These are phyloP conservation scores for Nomada fucata DNA, from an alignment of 2,888 invertebrate species.

Conservation along the genomic window DNA sequence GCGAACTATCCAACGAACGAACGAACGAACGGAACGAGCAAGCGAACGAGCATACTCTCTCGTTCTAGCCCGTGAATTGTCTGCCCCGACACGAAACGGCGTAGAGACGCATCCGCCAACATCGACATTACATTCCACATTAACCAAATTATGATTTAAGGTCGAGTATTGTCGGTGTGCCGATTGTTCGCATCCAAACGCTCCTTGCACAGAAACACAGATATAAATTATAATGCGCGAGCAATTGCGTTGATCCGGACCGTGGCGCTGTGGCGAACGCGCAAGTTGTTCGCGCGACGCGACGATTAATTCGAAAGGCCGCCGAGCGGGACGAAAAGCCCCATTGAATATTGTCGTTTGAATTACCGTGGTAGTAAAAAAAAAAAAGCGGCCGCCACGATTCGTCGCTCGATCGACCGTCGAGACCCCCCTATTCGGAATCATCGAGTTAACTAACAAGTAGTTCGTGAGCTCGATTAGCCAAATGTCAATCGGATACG, in stretches of 20 bases:
- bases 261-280: slow-evolving; percentile 70
- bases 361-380: neutral
- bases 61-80: slow-evolving; percentile 57
- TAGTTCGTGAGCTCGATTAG: slow-evolving; percentile 39
- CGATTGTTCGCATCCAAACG: slow-evolving; percentile 82
- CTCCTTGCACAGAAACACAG: slow-evolving; percentile 76
- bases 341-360: slow-evolving; percentile 5
- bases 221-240: slow-evolving; percentile 81
- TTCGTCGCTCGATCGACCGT: slow-evolving; percentile 37
- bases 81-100: slow-evolving; percentile 39
- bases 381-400: neutral
- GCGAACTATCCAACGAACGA: slow-evolving; percentile 69
- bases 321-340: neutral
- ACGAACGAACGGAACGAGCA: slow-evolving; percentile 15
- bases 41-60: slow-evolving; percentile 50
- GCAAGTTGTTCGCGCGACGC: slow-evolving; percentile 50
- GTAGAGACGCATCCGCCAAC: slow-evolving; percentile 77
- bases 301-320: neutral
- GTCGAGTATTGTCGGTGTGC: slow-evolving; percentile 80
- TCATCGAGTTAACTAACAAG: neutral
- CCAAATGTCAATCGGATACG: slow-evolving; percentile 43
- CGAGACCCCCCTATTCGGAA: slow-evolving; percentile 27
- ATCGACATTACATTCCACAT: slow-evolving; percentile 84
- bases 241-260: slow-evolving; percentile 79
- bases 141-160: slow-evolving; percentile 84